Conservation (phyloP, 2,888 invertebrate species). For the Bombylius discolor region DNA sequence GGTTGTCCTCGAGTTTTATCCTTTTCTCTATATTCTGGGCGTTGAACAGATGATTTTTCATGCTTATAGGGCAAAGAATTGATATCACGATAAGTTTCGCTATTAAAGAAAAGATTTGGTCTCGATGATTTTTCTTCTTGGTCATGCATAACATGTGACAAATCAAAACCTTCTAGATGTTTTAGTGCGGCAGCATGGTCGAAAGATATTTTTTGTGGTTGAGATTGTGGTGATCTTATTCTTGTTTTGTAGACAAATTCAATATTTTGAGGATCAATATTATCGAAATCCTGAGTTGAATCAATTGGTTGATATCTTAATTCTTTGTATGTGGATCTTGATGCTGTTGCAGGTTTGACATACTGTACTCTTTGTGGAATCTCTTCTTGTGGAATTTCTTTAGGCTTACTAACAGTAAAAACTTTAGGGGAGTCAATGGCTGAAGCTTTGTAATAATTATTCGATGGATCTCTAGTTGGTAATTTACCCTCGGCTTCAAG, state of each 20-base stretch:
- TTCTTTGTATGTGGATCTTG: constrained; percentile 21
- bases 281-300: constrained; percentile 18
- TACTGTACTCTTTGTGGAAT: constrained; percentile 17
- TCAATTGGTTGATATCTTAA: constrained; percentile 16
- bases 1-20: not conserved
- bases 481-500: constrained; percentile 30
- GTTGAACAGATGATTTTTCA: constrained; percentile 18
- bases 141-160: constrained; percentile 25
- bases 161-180: constrained; percentile 31
- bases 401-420: not conserved
- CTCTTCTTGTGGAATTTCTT: constrained; percentile 8
- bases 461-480: constrained; percentile 2
- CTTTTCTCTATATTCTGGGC: not conserved
- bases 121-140: constrained; percentile 17
- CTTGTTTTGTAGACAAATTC: constrained; percentile 35
- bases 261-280: constrained; percentile 29
- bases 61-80: constrained; percentile 32
- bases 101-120: constrained; percentile 31
- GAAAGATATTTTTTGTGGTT: constrained; percentile 21
- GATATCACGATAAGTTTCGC: constrained; percentile 35
- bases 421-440: not conserved
- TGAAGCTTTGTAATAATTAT: not conserved
- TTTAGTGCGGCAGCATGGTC: constrained; percentile 32
- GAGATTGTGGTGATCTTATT: constrained; percentile 24
- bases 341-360: constrained; percentile 20